Evolutionary conservation across 53 echinoderm and acorn worm species (phyloP).

Genomic region (Pentamera pediparva): DNA sequence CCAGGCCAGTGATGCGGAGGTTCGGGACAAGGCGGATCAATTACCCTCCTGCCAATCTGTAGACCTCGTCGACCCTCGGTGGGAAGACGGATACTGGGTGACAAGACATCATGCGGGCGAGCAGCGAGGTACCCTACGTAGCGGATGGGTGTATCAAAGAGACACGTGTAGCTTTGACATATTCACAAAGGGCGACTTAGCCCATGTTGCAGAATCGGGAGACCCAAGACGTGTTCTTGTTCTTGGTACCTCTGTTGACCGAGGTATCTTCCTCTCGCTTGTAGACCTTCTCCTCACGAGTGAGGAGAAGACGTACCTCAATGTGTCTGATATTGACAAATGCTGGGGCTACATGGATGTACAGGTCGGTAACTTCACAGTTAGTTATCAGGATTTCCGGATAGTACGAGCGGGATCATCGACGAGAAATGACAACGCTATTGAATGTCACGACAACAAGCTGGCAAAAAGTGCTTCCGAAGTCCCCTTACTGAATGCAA

Average conservation of each 20-base stretch:
- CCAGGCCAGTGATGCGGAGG: not conserved
- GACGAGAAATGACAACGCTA: too few species aligned
- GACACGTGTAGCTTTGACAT: slow-evolving; percentile 6
- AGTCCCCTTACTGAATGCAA: too few species aligned
- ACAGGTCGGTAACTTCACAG: not conserved
- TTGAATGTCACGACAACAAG: too few species aligned
- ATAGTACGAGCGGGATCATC: not conserved
- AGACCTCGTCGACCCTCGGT: not conserved
- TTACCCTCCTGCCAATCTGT: slow-evolving; percentile 5
- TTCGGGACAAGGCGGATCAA: not conserved
- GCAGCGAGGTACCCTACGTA: not conserved
- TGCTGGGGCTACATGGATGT: slow-evolving; percentile 5
- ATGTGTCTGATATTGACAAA: not conserved
- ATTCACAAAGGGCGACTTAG: slow-evolving; percentile 13
- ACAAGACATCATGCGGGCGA: not conserved
- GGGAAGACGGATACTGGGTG: slow-evolving; percentile 3
- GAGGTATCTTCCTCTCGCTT: slow-evolving; percentile 8
- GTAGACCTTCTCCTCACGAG: not conserved
- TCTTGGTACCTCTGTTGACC: slow-evolving; percentile 5
- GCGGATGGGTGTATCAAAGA: slow-evolving; percentile 13
- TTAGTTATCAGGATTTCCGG: slow-evolving; percentile 15
- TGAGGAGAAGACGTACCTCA: not conserved
- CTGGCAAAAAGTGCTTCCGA: too few species aligned
- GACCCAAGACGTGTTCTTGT: not conserved
- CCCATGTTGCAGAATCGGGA: not conserved